phyloP scores from a whole-genome alignment of 2,113 vertebrate species.

The Conger conger region DNA sequence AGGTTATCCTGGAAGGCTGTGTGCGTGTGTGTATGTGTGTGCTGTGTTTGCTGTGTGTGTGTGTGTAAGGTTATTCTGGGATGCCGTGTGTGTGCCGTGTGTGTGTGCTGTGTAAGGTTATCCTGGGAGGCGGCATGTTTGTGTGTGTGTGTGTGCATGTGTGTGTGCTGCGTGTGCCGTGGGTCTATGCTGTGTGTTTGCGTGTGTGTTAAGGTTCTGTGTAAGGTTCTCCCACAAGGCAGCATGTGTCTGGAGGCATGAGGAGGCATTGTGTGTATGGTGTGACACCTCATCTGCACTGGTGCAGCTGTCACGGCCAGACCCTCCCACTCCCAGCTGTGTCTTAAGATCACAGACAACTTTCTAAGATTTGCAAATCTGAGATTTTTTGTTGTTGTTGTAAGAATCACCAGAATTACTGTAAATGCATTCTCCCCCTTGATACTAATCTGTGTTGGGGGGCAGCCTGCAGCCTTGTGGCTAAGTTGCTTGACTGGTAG shows the following conservation, averaged over 20 bases:
- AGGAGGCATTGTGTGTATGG: too few relatives aligned
- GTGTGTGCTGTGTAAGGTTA: too few relatives aligned
- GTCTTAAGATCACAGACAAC: neutral
- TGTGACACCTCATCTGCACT: neutral
- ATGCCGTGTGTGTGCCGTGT: neutral
- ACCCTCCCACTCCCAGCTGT: neutral
- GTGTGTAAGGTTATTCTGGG: neutral
- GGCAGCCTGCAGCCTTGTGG: too few relatives aligned
- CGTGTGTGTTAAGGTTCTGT: neutral
- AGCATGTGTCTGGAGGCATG: neutral
- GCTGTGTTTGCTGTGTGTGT: too few relatives aligned
- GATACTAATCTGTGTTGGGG: neutral
- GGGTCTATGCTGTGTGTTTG: too few relatives aligned
- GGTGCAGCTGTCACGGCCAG: neutral
- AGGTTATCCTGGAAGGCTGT: too few relatives aligned
- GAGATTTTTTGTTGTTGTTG: neutral
- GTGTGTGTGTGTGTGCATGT: too few relatives aligned
- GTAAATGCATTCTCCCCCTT: neutral
- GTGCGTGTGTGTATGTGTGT: too few relatives aligned
- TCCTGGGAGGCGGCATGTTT: neutral
- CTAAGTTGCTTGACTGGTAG: too few relatives aligned
- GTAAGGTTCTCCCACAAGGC: slow-evolving; percentile 1
- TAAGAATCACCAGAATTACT: neutral
- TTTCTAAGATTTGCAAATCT: neutral
- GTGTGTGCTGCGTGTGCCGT: too few relatives aligned